Base-by-base conservation (phyloP, 2,113 vertebrate genomes). In the Bucco capensis region DNA sequence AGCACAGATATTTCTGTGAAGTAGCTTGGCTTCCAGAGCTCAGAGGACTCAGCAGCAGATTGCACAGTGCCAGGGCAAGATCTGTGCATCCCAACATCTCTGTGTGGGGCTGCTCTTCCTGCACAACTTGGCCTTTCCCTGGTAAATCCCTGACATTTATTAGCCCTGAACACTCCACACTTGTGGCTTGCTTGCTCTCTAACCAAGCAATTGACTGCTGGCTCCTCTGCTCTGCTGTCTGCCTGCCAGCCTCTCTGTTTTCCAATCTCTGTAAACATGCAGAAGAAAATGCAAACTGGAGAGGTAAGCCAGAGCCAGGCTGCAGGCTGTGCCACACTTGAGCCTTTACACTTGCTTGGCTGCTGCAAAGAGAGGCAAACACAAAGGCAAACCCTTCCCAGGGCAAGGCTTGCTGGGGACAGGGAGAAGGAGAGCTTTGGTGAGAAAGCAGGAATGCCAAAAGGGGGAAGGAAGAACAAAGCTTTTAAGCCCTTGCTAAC, bases 381-480 rank as follows among this genome's bases (percentile, higher is more conserved):
- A 83, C 88, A 93, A 94, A 82, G 42, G 30, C 51, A 83, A 83
- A 38, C 27, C 5, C 54, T 94, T 93, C 58, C 25, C 27, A 8
- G 2, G 70, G 88, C 38, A 85, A 97, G 88, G 66, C 83, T 93
- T 90, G 89, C 31, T 92, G 74, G 64, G 75, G 93, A 96, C 94
- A 93, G 27, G 67, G 66, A 89, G 90, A 89, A 91, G 50, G 81
- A n/a, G 70, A 92, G 30, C 47, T 82, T 67, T 53, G 56, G 84
- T 92, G 79, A 76, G 80, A 96, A 93, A 90, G 61, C 50, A 83
- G 78, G 87, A 91, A 83, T 46, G 44, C 30, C 57, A 71, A 75
- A 77, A 54, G 8, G 12, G 9, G 8, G 19, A 0, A 8, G 5
- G 8, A 2, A 0, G 8, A 37, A 57, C n/a, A 58, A 50, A 22